These are phyloP conservation scores for Pachliopta kotzebuea DNA, from an alignment of 2,888 invertebrate species.

Conservation along the genomic window DNA sequence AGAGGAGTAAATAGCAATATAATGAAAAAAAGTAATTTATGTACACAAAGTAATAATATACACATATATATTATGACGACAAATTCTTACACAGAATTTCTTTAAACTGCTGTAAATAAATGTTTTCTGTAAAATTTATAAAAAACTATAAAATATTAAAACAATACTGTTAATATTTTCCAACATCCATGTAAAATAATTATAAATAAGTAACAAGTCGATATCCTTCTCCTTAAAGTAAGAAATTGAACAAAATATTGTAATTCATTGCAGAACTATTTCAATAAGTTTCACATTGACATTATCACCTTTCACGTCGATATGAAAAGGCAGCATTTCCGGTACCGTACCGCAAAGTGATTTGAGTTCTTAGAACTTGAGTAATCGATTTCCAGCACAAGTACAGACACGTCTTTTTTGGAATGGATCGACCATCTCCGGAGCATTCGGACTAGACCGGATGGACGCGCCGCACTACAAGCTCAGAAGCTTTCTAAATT, in stretches of 20 bases:
- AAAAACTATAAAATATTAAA: background rate
- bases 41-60: too few species aligned
- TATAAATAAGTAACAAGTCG: background rate
- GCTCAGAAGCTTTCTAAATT: conserved; percentile 21
- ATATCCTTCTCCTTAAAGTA: background rate
- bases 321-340: conserved; percentile 5
- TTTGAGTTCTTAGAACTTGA: conserved; percentile 18
- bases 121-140: background rate
- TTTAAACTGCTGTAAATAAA: too few species aligned
- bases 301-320: background rate
- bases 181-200: background rate
- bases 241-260: background rate
- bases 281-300: background rate
- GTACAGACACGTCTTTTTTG: conserved; percentile 22
- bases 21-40: too few species aligned
- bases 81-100: background rate
- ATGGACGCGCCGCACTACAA: conserved; percentile 13
- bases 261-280: background rate
- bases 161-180: too few species aligned
- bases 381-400: conserved; percentile 19
- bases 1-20: too few species aligned
- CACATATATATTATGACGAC: background rate
- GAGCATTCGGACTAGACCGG: conserved; percentile 17
- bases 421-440: conserved; percentile 27
- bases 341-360: conserved; percentile 13